Evolutionary conservation across 1,140 invertebrate genomes (phyloP).

Genomic region (Nasonia giraulti): DNA sequence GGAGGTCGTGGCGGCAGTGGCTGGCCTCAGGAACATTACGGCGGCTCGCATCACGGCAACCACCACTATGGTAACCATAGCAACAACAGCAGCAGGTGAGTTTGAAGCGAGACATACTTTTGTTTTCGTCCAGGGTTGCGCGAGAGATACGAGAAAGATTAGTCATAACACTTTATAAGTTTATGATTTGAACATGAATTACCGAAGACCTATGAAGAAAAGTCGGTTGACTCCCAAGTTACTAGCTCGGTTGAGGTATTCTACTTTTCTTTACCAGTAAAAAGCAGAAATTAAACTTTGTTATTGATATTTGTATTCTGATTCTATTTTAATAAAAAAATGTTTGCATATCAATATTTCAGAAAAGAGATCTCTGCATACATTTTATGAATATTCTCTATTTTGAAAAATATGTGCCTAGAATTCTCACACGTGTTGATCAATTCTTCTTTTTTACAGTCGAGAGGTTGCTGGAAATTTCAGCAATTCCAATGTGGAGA

Average conservation of each 20-base stretch:
- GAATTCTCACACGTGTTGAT: background rate
- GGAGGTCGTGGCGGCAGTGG: conserved; percentile 60
- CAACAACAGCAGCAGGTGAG: conserved; percentile 72
- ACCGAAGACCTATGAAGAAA: conserved; percentile 53
- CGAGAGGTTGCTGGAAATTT: conserved; percentile 71
- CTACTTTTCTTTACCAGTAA: background rate
- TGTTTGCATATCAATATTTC: too few relatives aligned
- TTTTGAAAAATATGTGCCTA: too few relatives aligned
- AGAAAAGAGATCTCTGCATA: too few relatives aligned
- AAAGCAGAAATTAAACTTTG: background rate
- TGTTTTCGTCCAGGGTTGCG: background rate
- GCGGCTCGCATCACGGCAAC: conserved; percentile 72
- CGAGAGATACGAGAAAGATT: background rate
- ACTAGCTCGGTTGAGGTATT: conserved; percentile 66
- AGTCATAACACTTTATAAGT: background rate
- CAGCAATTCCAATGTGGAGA: conserved; percentile 76
- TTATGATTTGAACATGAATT: conserved; percentile 41
- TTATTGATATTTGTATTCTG: too few relatives aligned
- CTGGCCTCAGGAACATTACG: conserved; percentile 71
- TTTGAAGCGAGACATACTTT: conserved; percentile 26
- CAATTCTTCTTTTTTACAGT: conserved; percentile 52
- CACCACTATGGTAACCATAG: conserved; percentile 75
- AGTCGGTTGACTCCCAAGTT: conserved; percentile 68
- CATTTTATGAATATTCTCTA: too few relatives aligned
- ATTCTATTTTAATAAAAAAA: too few relatives aligned